Percentiles rank a stretch among this genome's conserved stretches.
phyloP scores from a whole-genome alignment of 2,888 invertebrate species.

The Morpho helenor region DNA sequence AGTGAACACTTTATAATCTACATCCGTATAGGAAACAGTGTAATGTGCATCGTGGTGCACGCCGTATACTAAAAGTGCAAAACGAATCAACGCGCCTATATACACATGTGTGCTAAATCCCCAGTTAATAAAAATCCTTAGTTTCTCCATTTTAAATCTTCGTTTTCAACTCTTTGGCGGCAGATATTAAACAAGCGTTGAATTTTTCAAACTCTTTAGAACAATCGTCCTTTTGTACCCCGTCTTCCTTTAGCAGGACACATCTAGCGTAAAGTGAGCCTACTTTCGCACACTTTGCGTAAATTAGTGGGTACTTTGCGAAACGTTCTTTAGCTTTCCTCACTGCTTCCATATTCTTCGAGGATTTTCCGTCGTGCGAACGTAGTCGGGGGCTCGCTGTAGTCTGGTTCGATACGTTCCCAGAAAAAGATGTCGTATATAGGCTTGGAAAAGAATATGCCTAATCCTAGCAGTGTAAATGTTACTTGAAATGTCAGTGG shows the following conservation, averaged over 20 bases:
- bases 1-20: constrained; percentile 97
- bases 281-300: constrained; percentile 85
- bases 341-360: constrained; percentile 86
- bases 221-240: constrained; percentile 86
- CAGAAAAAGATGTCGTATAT: constrained; percentile 83
- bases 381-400: constrained; percentile 52
- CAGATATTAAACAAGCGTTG: constrained; percentile 84
- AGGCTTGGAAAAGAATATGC: constrained; percentile 84
- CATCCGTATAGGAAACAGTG: constrained; percentile 94
- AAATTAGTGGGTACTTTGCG: constrained; percentile 85
- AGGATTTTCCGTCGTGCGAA: constrained; percentile 22
- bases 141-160: constrained; percentile 78
- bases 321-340: constrained; percentile 85
- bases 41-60: constrained; percentile 87
- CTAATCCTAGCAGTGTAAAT: constrained; percentile 68
- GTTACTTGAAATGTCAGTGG: constrained; percentile 79
- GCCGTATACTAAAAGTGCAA: constrained; percentile 86
- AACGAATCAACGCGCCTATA: constrained; percentile 81
- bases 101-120: constrained; percentile 81
- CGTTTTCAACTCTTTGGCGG: constrained; percentile 84
- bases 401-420: constrained; percentile 40
- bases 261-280: constrained; percentile 88
- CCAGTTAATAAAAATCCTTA: constrained; percentile 53
- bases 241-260: constrained; percentile 85
- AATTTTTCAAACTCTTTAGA: constrained; percentile 88